Percentiles rank a stretch among this genome's conserved stretches.
These are phyloP conservation scores for Oscheius sp. DNA, from an alignment of 1,140 invertebrate species.

Conservation along the genomic window DNA sequence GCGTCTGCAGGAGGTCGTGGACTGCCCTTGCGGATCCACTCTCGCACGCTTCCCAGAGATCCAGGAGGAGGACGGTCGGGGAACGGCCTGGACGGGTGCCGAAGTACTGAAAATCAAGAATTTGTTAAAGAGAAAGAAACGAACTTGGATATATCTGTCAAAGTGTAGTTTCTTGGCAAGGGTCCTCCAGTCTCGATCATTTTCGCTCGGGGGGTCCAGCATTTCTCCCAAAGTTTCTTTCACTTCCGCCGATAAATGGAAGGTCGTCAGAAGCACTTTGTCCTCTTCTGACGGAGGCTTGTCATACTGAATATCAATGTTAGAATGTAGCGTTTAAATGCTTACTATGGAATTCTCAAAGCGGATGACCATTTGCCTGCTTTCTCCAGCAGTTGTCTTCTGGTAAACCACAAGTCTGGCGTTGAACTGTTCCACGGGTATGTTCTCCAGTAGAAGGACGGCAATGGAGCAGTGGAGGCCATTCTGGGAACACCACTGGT, in stretches of 20 bases:
- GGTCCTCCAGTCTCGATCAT: constrained; percentile 46
- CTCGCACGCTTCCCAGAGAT: constrained; percentile 52
- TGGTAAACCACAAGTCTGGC: constrained; percentile 48
- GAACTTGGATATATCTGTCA: constrained; percentile 53
- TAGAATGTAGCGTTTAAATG: not conserved
- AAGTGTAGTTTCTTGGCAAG: constrained; percentile 52
- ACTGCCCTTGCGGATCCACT: constrained; percentile 49
- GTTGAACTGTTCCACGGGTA: constrained; percentile 14
- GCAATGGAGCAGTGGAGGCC: constrained; percentile 50
- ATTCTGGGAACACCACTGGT: constrained; percentile 56
- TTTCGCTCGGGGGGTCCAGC: constrained; percentile 43
- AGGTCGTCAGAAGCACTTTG: constrained; percentile 42
- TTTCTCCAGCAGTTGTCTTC: constrained; percentile 49
- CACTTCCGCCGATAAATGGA: constrained; percentile 44
- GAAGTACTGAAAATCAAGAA: constrained; percentile 49
- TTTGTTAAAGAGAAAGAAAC: not conserved
- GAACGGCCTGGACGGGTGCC: constrained; percentile 50
- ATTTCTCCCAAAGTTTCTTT: constrained; percentile 40
- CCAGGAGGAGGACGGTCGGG: constrained; percentile 49
- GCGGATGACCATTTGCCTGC: constrained; percentile 44
- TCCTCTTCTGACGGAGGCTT: constrained; percentile 35
- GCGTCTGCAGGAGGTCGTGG: constrained; percentile 53
- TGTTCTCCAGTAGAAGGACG: constrained; percentile 28
- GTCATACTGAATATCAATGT: constrained; percentile 29
- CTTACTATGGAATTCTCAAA: constrained; percentile 27